phyloP scores from a whole-genome alignment of 1,140 invertebrate species.

The Nylanderia fulva region DNA sequence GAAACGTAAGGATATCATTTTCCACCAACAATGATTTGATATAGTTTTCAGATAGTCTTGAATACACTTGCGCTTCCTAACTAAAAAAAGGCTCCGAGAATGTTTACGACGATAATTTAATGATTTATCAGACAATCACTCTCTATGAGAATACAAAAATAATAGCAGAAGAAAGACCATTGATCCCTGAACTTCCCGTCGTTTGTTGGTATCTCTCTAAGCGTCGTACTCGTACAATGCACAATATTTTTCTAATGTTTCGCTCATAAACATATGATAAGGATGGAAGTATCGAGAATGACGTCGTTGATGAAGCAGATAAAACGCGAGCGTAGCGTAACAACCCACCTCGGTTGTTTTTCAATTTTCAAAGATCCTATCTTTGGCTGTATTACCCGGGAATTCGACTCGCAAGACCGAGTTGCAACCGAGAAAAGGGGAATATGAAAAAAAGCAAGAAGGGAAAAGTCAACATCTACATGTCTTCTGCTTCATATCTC shows the following conservation, averaged over 20 bases:
- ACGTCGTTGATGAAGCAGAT: constrained; percentile 33
- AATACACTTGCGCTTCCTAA: not conserved
- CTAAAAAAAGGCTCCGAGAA: not conserved
- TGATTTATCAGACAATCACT: not conserved
- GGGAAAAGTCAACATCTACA: not conserved
- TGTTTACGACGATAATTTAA: not conserved
- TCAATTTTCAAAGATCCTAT: constrained; percentile 57
- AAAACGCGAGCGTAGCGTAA: constrained; percentile 23
- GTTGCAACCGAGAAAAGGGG: constrained; percentile 2
- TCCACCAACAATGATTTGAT: not conserved
- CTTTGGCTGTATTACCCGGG: constrained; percentile 6
- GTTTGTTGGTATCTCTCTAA: constrained; percentile 16
- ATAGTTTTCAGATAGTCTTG: not conserved
- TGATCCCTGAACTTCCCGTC: not conserved
- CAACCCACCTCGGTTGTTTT: constrained; percentile 24
- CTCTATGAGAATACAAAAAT: not conserved
- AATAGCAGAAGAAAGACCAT: constrained; percentile 1
- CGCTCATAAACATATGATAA: constrained; percentile 29
- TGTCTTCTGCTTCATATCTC: constrained; percentile 40
- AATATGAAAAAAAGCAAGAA: constrained; percentile 18
- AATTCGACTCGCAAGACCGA: constrained; percentile 33
- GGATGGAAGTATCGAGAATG: constrained; percentile 22
- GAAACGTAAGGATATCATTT: not conserved
- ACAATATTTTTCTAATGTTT: constrained; percentile 1
- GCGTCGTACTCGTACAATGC: not conserved